These are phyloP conservation scores for Bimastos eiseni DNA, from an alignment of 2,888 invertebrate genomes.

Conservation along the genomic window DNA sequence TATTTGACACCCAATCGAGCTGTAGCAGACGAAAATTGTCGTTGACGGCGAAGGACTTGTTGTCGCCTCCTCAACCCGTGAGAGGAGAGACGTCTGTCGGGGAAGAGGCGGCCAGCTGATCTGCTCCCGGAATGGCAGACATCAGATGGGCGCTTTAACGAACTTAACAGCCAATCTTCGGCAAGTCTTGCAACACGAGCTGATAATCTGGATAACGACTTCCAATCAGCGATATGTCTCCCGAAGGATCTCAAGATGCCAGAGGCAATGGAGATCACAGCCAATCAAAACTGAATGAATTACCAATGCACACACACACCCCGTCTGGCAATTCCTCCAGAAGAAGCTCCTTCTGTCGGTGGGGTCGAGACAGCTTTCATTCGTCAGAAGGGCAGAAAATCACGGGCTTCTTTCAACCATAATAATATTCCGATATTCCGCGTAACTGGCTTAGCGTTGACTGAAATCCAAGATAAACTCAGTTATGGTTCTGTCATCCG, in stretches of 20 bases:
- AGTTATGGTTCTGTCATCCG: not conserved
- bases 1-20: slow-evolving; percentile 5
- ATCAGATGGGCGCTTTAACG: not conserved
- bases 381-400: not conserved
- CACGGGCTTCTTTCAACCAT: slow-evolving; percentile 3
- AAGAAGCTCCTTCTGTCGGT: not conserved
- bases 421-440: slow-evolving; percentile 14
- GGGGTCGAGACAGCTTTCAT: not conserved
- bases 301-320: not conserved
- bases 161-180: not conserved
- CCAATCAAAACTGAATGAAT: slow-evolving; percentile 13
- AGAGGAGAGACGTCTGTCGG: not conserved
- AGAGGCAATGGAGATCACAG: not conserved
- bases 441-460: slow-evolving; percentile 15
- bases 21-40: not conserved
- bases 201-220: slow-evolving; percentile 5
- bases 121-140: not conserved
- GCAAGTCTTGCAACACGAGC: not conserved
- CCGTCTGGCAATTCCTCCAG: not conserved
- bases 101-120: not conserved
- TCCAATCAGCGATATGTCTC: not conserved
- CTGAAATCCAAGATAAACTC: not conserved
- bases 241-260: not conserved
- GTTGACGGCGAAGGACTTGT: not conserved
- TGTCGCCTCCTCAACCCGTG: not conserved